Conservation (phyloP, 2,888 invertebrate genomes). For the Aquatica leii region DNA sequence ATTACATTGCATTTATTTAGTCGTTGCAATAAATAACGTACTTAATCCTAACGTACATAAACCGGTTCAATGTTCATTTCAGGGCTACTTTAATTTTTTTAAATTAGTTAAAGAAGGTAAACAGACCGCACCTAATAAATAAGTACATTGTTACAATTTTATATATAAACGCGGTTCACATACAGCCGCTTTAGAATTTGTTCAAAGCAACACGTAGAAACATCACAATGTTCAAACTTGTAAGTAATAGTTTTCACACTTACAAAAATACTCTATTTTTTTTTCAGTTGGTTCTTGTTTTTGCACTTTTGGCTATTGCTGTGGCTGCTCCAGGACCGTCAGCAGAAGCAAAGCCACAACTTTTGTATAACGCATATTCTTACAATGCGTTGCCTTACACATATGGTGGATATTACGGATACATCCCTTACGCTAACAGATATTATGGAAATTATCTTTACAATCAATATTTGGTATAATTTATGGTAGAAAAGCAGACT, state of each 20-base stretch:
- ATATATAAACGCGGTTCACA: slow-evolving; percentile 5
- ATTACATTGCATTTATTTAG: no score
- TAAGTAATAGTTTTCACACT: slow-evolving; percentile 28
- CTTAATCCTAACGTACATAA: no score
- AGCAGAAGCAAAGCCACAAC: slow-evolving; percentile 26
- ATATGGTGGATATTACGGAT: slow-evolving; percentile 6
- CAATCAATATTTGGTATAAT: no score
- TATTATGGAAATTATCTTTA: no score
- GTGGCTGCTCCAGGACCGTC: slow-evolving; percentile 24
- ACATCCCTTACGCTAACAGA: no score
- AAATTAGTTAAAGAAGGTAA: slow-evolving; percentile 1
- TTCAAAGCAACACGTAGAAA: slow-evolving; percentile 13
- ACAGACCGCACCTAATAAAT: not conserved
- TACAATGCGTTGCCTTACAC: not conserved
- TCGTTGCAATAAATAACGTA: no score
- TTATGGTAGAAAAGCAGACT: no score
- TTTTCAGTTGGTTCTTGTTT: slow-evolving; percentile 29
- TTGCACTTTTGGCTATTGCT: slow-evolving; percentile 34
- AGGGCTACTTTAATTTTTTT: not conserved
- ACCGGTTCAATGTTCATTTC: not conserved
- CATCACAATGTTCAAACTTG: slow-evolving; percentile 42
- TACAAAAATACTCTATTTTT: no score
- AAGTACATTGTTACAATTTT: not conserved
- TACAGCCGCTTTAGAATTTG: not conserved
- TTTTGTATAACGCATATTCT: not conserved